Evolutionary conservation across 2,888 invertebrate genomes (phyloP), one percentile per base, ranked within the genome.

Genomic region (Folsomia manolachei): DNA sequence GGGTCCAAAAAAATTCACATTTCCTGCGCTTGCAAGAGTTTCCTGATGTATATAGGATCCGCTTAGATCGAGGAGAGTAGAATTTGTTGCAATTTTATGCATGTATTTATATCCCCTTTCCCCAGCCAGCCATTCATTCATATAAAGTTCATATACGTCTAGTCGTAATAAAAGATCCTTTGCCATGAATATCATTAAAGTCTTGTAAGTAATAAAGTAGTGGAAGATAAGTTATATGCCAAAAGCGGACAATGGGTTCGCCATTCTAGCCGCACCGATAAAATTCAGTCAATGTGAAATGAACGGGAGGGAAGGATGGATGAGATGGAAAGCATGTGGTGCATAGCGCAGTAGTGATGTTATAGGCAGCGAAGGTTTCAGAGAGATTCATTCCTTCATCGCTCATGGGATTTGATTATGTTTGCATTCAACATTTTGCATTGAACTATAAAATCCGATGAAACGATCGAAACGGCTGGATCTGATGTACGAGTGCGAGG

Each of bases 11-110:
- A 39, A 39, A 39, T 39, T 4, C 39, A 14, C n/a, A n/a, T n/a
- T n/a, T n/a, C n/a, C n/a, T n/a, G 39, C 7, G 4, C 39, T 39
- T 39, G 39, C 39, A n/a, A n/a, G n/a, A n/a, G 7, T 39, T 39
- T 39, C 14, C 39, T 39, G 39, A 39, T 39, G 39, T 14, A 14
- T n/a, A n/a, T n/a, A n/a, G n/a, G n/a, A n/a, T n/a, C n/a, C 39
- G 39, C 4, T 39, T 39, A 9, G 39, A 14, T 4, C 14, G n/a
- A n/a, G 21, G 24, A 25, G 26, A 25, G 62, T 24, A 23, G 24
- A 62, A 62, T 62, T 62, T 62, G 62, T 62, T 62, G 62, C 62
- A 62, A 62, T 23, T 62, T 62, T 62, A 62, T 62, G 21, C 62
- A 62, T 62, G 11, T 25, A 23, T 62, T 62, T 23, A 25, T 62